Evolutionary conservation across 2,888 invertebrate genomes (phyloP).

Genomic region (Clunio marinus): DNA sequence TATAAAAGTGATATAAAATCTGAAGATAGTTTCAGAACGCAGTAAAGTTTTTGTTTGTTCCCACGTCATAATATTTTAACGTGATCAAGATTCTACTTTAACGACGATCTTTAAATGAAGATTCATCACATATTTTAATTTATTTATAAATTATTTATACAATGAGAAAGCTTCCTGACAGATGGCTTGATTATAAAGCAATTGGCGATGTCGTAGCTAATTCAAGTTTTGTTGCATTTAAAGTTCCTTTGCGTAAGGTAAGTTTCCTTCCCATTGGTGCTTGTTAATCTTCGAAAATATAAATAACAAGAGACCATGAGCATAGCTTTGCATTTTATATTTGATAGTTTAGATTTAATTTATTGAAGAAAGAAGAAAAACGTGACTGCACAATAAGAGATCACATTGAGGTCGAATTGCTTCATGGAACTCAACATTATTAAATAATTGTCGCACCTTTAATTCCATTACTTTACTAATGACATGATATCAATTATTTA

Average conservation of each 20-base stretch:
- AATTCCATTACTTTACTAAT: not conserved
- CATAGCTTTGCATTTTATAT: not conserved
- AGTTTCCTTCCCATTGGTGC: too few species aligned
- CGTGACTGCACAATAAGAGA: not conserved
- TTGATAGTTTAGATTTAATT: too few species aligned
- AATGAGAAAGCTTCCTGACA: too few species aligned
- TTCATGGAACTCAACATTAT: not conserved
- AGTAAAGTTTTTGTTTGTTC: too few species aligned
- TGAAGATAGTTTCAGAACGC: too few species aligned
- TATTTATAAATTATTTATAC: too few species aligned
- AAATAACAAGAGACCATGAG: not conserved
- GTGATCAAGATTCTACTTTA: too few species aligned
- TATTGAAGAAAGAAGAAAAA: not conserved
- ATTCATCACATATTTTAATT: too few species aligned
- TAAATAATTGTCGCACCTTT: not conserved
- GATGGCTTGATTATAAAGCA: constrained; percentile 20
- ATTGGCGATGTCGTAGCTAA: not conserved
- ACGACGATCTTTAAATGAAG: too few species aligned
- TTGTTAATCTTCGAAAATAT: too few species aligned
- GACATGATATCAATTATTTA: not conserved
- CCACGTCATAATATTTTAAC: too few species aligned
- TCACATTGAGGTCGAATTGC: not conserved
- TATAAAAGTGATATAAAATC: too few species aligned
- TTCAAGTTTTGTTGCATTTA: not conserved
- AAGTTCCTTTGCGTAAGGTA: constrained; percentile 28